Base-by-base conservation (phyloP, 2,797 vertebrate species). In the Perodicticus potto region DNA sequence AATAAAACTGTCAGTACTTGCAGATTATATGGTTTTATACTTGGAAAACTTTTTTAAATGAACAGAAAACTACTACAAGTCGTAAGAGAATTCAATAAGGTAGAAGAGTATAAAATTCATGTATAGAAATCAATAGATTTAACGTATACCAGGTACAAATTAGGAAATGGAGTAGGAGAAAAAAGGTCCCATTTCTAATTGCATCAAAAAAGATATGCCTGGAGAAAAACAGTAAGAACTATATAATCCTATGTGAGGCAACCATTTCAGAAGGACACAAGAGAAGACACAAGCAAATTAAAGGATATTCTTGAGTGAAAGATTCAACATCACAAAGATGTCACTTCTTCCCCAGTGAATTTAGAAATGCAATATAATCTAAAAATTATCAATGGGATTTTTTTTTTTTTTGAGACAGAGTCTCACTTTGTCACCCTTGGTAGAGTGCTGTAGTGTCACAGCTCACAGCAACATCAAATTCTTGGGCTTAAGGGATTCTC, bases 61-160 rank as follows among this genome's bases (percentile, higher is more conserved):
- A 93, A 94, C 34, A 74, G 57, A 83, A 94, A 93, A 96, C 49
- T 77, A 84, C 43, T 83, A 89, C 3, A 72, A 91, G 80, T 57
- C 89, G 49, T 73, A 91, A 69, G 37, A 96, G 2, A 94, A 95
- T 95, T 95, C 94, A 95, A 93, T 91, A 97, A 93, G 80, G 83
- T 83, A 96, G 29, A 29, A 90, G 88, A 94, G 74, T 93, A 97
- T 63, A 96, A 97, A 94, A 97, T 94, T 92, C 93, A 96, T 49
- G 88, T 55, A 85, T 13, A 84, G 67, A 85, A 95, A 96, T 96
- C 72, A 95, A 93, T 96, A 89, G 43, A 94, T 85, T 92, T 91
- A 13, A 85, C 74, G 84, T 86, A 89, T 89, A 95, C 53, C 20
- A 70, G 70, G 77, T 97, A 89, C 49, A 74, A 94, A 69, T 27